phyloP scores from a whole-genome alignment of 2,797 vertebrate species.

The Sebastiscus tertius region DNA sequence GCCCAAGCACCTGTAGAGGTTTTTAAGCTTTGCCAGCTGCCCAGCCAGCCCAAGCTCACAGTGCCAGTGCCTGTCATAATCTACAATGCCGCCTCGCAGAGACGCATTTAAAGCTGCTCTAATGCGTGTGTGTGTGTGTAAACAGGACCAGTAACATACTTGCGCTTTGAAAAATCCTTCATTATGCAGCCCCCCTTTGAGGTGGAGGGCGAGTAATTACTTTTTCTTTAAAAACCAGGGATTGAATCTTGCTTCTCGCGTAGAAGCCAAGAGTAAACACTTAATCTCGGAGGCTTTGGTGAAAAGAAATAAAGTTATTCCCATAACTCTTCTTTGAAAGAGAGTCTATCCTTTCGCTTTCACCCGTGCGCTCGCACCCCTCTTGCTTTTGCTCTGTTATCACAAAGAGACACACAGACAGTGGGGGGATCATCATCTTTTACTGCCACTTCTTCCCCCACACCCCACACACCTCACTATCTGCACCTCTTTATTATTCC shows the following conservation, averaged over 20 bases:
- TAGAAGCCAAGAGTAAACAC: constrained; percentile 58
- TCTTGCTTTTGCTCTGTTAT: constrained; percentile 40
- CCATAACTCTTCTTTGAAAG: constrained; percentile 40
- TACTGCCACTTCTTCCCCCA: constrained; percentile 16
- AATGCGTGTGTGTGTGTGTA: background rate
- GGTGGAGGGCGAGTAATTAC: constrained; percentile 54
- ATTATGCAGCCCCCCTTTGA: constrained; percentile 50
- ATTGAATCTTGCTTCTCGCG: constrained; percentile 37
- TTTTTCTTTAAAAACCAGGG: constrained; percentile 48
- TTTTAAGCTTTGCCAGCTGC: constrained; percentile 61
- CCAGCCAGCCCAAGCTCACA: constrained; percentile 28
- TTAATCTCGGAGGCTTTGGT: constrained; percentile 61
- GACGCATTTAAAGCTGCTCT: constrained; percentile 37
- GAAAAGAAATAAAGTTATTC: constrained; percentile 28
- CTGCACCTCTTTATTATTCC: constrained; percentile 27
- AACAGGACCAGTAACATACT: constrained; percentile 20
- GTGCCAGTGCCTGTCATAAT: constrained; percentile 46
- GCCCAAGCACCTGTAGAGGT: constrained; percentile 69
- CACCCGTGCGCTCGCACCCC: constrained; percentile 1
- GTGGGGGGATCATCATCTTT: constrained; percentile 37
- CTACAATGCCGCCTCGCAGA: constrained; percentile 28
- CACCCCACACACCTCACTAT: constrained; percentile 17
- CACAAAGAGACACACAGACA: constrained; percentile 48
- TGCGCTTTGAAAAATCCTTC: constrained; percentile 48
- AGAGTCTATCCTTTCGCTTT: constrained; percentile 38